Conservation (phyloP, 64 coral and sea anemone genomes). For the Pocillopora verrucosa region DNA sequence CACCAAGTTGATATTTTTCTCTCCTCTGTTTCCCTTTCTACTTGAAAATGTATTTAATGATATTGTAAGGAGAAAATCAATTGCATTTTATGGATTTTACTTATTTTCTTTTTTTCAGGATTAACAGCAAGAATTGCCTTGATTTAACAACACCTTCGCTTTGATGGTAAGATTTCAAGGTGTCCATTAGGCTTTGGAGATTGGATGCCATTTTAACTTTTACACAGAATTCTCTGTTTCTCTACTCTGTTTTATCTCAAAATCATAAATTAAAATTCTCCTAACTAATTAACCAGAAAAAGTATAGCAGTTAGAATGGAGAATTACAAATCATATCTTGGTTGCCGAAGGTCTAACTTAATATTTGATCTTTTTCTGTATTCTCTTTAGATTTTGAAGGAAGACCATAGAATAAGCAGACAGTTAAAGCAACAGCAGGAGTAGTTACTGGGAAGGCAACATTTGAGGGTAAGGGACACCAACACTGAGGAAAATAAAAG, state of each 20-base stretch:
- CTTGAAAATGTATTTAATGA: no score
- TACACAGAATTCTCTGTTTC: background rate
- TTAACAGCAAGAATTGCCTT: constrained; percentile 81
- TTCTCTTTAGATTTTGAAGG: constrained; percentile 86
- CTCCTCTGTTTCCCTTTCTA: no score
- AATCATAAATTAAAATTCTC: no score
- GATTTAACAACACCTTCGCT: constrained; percentile 96
- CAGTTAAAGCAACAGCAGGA: constrained; percentile 88
- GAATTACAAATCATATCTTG: no score
- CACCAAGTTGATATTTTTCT: no score
- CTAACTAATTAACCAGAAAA: no score
- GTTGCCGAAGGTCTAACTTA: no score
- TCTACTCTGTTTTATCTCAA: no score
- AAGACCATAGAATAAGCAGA: constrained; percentile 81
- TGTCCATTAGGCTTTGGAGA: no score
- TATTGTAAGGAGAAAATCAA: background rate
- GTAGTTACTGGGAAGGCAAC: constrained; percentile 92
- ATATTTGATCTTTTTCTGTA: no score
- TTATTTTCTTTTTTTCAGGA: constrained; percentile 60
- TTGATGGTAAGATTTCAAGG: constrained; percentile 70
- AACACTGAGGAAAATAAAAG: background rate
- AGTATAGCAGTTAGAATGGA: no score
- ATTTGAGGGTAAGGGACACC: constrained; percentile 76
- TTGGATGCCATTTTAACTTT: no score
- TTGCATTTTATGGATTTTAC: background rate